Conservation (phyloP, 2,888 invertebrate genomes). For the Platerodrilus igneus region DNA sequence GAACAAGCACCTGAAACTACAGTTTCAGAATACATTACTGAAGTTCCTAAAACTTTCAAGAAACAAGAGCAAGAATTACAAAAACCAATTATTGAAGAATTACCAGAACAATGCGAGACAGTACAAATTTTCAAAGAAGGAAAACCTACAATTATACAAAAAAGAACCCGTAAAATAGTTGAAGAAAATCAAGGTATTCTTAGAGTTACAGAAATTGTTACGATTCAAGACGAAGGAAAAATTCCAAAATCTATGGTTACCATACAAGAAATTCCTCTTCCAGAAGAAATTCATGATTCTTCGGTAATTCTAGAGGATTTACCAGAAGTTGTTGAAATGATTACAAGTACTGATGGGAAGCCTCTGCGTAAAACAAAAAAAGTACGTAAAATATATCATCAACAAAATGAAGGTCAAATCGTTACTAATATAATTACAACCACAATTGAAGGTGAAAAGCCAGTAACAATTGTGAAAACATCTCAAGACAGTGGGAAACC, state of each 20-base stretch:
- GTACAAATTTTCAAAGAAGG: conserved; percentile 35
- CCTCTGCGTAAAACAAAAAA: conserved; percentile 30
- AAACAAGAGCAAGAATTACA: too few relatives aligned
- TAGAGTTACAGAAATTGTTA: conserved; percentile 38
- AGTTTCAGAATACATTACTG: conserved; percentile 23
- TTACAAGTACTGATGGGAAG: conserved; percentile 34
- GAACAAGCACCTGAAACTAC: conserved; percentile 45
- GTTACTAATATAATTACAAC: conserved; percentile 41
- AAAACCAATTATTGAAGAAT: conserved; percentile 26
- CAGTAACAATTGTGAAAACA: conserved; percentile 31
- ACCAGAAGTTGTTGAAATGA: conserved; percentile 38
- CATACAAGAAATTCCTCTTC: conserved; percentile 30
- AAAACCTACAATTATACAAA: conserved; percentile 36
- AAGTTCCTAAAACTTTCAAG: conserved; percentile 36
- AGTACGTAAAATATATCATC: conserved; percentile 33
- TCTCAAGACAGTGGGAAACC: neutral
- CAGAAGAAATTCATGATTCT: conserved; percentile 18
- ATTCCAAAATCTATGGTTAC: conserved; percentile 33
- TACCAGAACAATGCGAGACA: conserved; percentile 29
- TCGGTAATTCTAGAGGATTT: conserved; percentile 18
- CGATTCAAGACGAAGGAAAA: conserved; percentile 35
- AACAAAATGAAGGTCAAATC: conserved; percentile 31
- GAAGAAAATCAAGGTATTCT: conserved; percentile 45
- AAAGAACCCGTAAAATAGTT: conserved; percentile 42
- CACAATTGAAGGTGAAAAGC: conserved; percentile 35